These are phyloP conservation scores for Syngnathus typhle DNA, from an alignment of 2,113 vertebrate genomes.

Conservation along the genomic window DNA sequence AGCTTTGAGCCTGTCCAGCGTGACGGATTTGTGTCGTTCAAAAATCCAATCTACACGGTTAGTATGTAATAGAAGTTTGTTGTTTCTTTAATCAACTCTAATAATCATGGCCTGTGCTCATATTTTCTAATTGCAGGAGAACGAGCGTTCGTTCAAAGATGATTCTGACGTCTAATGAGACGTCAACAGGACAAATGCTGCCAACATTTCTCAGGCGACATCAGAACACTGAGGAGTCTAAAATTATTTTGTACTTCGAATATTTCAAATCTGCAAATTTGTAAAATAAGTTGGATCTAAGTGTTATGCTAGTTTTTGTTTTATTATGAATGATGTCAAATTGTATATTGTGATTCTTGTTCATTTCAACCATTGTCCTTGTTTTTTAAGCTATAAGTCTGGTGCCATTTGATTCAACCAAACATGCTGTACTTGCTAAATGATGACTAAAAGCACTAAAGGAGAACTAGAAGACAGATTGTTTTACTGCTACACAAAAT, in stretches of 20 bases:
- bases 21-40: slow-evolving; percentile 18
- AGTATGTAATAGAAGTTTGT: slow-evolving; percentile 19
- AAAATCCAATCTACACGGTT: slow-evolving; percentile 50
- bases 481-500: no score
- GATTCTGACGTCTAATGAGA: slow-evolving; percentile 38
- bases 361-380: not conserved
- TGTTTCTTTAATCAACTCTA: not conserved
- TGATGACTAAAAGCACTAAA: no score
- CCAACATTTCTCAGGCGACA: not conserved
- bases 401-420: slow-evolving; percentile 5
- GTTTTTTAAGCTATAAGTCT: not conserved
- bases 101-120: not conserved
- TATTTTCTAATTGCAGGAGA: not conserved
- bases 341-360: slow-evolving; percentile 4
- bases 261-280: not conserved
- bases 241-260: not conserved
- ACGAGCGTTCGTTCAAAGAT: not conserved
- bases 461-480: no score
- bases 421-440: not conserved
- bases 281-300: not conserved
- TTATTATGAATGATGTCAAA: slow-evolving; percentile 13
- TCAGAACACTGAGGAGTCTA: not conserved
- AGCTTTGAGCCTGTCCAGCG: slow-evolving; percentile 18
- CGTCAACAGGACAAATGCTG: not conserved
- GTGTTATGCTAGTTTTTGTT: slow-evolving; percentile 5